These are phyloP conservation scores for Onychomys torridus DNA, from an alignment of 2,797 vertebrate genomes.

Conservation along the genomic window DNA sequence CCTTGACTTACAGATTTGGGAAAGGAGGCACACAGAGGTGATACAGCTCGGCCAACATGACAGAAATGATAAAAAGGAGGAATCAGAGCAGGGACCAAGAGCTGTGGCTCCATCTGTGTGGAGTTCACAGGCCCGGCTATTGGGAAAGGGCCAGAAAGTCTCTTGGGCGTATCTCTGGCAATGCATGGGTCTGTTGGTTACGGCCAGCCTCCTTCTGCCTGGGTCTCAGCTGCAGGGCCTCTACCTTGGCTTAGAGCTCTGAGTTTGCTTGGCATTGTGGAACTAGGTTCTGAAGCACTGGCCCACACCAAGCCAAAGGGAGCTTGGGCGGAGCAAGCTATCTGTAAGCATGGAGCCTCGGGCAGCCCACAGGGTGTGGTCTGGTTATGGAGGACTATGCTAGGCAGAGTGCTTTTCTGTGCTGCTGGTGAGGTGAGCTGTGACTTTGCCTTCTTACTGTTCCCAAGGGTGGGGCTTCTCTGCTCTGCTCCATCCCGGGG, in stretches of 20 bases:
- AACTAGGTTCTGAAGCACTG: background rate
- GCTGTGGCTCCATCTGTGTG: background rate
- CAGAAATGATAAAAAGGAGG: background rate
- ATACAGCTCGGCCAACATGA: background rate
- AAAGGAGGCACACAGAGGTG: slow-evolving; percentile 19
- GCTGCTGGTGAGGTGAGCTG: background rate
- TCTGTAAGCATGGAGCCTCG: background rate
- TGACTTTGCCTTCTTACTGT: background rate
- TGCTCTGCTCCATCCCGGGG: background rate
- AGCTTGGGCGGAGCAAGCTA: background rate
- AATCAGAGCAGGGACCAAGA: background rate
- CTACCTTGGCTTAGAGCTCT: background rate
- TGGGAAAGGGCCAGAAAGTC: background rate
- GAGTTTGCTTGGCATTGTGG: background rate
- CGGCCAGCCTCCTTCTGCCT: background rate
- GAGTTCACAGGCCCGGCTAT: background rate
- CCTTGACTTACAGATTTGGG: background rate
- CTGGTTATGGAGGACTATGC: background rate
- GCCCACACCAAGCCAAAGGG: background rate
- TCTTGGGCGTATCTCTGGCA: background rate
- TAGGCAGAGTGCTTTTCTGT: background rate
- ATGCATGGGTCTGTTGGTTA: background rate
- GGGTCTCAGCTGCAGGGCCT: background rate
- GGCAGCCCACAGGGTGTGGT: too few species aligned
- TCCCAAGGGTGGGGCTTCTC: background rate